Evolutionary conservation across 2,113 vertebrate species (phyloP).

Genomic region (Apistogramma diplotaenia): DNA sequence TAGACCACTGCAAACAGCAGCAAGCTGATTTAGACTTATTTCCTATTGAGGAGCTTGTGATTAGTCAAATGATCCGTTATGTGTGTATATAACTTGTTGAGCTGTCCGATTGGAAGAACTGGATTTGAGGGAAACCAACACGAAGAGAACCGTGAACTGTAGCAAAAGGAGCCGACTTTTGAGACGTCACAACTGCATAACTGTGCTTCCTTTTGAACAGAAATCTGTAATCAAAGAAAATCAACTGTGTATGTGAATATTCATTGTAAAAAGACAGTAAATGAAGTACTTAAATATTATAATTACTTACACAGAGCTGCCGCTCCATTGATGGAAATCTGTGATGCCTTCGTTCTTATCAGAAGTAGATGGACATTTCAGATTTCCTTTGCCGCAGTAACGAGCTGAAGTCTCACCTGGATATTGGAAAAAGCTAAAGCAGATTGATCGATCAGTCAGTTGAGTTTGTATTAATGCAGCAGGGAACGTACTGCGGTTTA

Average conservation of each 20-base stretch:
- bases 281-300: conserved; percentile 63
- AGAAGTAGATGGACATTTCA: conserved; percentile 38
- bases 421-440: neutral
- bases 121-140: neutral
- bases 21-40: conserved; percentile 6
- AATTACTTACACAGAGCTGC: conserved; percentile 53
- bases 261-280: conserved; percentile 62
- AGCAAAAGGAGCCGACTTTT: conserved; percentile 44
- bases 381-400: neutral
- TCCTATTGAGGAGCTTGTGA: neutral
- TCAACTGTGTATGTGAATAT: conserved; percentile 64
- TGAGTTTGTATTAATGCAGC: neutral
- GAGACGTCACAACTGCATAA: conserved; percentile 24
- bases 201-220: conserved; percentile 68
- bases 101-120: neutral
- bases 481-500: neutral
- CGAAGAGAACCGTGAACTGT: conserved; percentile 30
- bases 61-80: conserved; percentile 9
- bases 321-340: conserved; percentile 63
- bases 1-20: conserved; percentile 37
- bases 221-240: conserved; percentile 59
- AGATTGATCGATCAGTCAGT: neutral
- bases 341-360: conserved; percentile 72
- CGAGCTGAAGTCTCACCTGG: neutral
- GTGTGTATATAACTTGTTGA: conserved; percentile 38